These are phyloP conservation scores for Tetranychus piercei DNA, from an alignment of 2,888 invertebrate species.

Conservation along the genomic window DNA sequence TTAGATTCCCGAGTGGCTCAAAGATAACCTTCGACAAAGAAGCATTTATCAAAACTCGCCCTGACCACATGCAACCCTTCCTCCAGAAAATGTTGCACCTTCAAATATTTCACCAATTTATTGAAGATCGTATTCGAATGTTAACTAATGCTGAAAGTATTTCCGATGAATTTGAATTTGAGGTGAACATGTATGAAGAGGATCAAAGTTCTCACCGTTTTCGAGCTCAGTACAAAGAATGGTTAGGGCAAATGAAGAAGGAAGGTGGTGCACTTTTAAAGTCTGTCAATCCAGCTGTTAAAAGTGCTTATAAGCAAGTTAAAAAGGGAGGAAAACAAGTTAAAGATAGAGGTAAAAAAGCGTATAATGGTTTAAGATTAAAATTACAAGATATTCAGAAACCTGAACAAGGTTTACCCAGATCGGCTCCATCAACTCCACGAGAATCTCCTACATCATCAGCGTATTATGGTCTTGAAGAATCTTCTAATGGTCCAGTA, in stretches of 20 bases:
- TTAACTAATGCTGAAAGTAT: conserved; percentile 80
- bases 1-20: conserved; percentile 38
- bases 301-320: conserved; percentile 81
- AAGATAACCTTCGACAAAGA: conserved; percentile 64
- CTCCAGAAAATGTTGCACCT: conserved; percentile 70
- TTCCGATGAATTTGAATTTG: conserved; percentile 84
- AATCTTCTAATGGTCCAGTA: not conserved
- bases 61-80: conserved; percentile 66
- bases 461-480: conserved; percentile 19
- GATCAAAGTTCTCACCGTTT: conserved; percentile 39
- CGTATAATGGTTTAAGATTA: conserved; percentile 53
- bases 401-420: conserved; percentile 18
- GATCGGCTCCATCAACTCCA: conserved; percentile 26
- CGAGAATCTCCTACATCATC: conserved; percentile 17
- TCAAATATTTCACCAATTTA: conserved; percentile 87
- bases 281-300: conserved; percentile 75
- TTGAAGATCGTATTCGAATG: conserved; percentile 78
- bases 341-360: conserved; percentile 37
- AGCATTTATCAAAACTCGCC: conserved; percentile 67
- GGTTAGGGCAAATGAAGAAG: conserved; percentile 52
- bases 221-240: conserved; percentile 56
- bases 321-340: conserved; percentile 47
- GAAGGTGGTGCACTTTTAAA: conserved; percentile 66
- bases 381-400: conserved; percentile 35
- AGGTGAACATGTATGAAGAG: conserved; percentile 52